These are phyloP conservation scores for Sisyra nigra DNA, from an alignment of 2,888 invertebrate species.

Conservation along the genomic window DNA sequence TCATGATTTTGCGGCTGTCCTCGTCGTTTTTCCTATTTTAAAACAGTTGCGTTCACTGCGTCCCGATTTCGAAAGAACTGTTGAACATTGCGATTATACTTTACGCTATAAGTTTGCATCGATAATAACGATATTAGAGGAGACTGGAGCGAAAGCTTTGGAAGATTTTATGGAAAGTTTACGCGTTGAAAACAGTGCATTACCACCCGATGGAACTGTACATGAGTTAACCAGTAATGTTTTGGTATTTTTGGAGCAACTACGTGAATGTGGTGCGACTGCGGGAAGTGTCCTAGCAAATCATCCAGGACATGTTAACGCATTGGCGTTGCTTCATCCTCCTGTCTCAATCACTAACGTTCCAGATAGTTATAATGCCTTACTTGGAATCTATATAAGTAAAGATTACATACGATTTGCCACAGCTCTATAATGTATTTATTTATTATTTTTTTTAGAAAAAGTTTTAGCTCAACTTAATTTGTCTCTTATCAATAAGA, in stretches of 20 bases:
- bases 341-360: slow-evolving; percentile 25
- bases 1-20: slow-evolving; percentile 64
- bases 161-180: slow-evolving; percentile 89
- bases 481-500: slow-evolving; percentile 75
- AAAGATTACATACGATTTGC: slow-evolving; percentile 27
- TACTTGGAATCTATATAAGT: slow-evolving; percentile 74
- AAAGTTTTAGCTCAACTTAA: slow-evolving; percentile 83
- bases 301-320: slow-evolving; percentile 37
- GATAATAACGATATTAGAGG: slow-evolving; percentile 54
- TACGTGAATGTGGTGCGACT: slow-evolving; percentile 62
- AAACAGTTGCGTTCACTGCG: slow-evolving; percentile 60
- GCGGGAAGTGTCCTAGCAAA: slow-evolving; percentile 50
- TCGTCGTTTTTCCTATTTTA: slow-evolving; percentile 68
- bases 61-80: slow-evolving; percentile 65
- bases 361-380: slow-evolving; percentile 41
- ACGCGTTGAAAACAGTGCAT: slow-evolving; percentile 58
- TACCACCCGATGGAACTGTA: slow-evolving; percentile 95
- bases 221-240: slow-evolving; percentile 93
- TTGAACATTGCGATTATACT: slow-evolving; percentile 53
- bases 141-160: slow-evolving; percentile 75
- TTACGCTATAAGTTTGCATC: slow-evolving; percentile 55
- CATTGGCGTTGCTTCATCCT: slow-evolving; percentile 32
- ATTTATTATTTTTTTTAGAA: slow-evolving; percentile 32
- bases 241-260: slow-evolving; percentile 77
- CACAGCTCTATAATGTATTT: slow-evolving; percentile 4